Conservation (phyloP, 1,140 invertebrate species). For the Ips nitidus region DNA sequence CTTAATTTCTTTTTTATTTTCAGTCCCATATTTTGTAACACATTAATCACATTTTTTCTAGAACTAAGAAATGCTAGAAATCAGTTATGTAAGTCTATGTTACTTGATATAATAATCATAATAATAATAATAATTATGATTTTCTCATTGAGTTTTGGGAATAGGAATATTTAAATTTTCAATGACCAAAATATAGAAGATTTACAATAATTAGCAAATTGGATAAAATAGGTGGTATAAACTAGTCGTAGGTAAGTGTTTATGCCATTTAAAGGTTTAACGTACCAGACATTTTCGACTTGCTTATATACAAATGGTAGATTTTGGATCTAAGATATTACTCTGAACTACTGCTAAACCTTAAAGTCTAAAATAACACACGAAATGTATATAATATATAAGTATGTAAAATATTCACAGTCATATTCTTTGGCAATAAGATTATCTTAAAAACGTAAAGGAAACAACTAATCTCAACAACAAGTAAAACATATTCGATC, state of each 20-base stretch:
- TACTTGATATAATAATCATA: conserved; percentile 26
- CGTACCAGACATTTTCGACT: not conserved
- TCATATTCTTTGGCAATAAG: conserved; percentile 50
- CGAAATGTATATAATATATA: conserved; percentile 46
- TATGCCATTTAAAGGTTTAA: conserved; percentile 22
- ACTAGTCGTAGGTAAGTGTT: not conserved
- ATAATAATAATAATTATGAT: conserved; percentile 14
- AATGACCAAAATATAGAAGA: conserved; percentile 36
- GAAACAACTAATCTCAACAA: conserved; percentile 19
- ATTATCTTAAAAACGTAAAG: conserved; percentile 27
- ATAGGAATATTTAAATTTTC: conserved; percentile 35
- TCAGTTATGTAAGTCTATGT: conserved; percentile 32
- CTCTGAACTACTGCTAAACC: conserved; percentile 46
- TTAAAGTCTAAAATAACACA: conserved; percentile 19
- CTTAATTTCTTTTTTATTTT: conserved; percentile 30
- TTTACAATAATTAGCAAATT: conserved; percentile 39
- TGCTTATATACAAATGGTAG: not conserved
- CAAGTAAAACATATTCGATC: conserved; percentile 26
- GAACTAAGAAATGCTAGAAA: conserved; percentile 37
- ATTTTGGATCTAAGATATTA: conserved; percentile 39
- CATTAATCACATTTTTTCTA: conserved; percentile 44
- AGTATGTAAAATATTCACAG: conserved; percentile 51
- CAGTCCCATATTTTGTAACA: conserved; percentile 43
- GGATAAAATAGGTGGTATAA: conserved; percentile 38
- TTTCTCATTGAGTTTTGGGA: conserved; percentile 33